Conservation (phyloP, 1,140 invertebrate species). For the Anoplolepis gracilipes region DNA sequence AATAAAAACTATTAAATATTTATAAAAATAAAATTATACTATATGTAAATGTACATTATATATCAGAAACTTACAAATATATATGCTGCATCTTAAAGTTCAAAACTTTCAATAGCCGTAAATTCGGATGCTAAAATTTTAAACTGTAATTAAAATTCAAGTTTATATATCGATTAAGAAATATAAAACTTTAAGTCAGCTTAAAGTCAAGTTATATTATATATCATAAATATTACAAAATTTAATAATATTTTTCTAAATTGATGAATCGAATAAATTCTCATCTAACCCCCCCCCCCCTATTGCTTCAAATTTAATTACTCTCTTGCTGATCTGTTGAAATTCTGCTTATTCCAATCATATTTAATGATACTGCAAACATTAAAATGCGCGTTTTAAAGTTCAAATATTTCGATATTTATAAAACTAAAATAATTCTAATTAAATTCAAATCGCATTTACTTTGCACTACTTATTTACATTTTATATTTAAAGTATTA, state of each 20-base stretch:
- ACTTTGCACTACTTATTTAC: background rate
- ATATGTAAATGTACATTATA: too few relatives aligned
- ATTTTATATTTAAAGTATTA: background rate
- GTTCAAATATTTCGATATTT: background rate
- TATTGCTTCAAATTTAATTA: background rate
- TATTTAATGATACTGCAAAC: slow-evolving; percentile 4
- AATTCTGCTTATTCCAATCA: background rate
- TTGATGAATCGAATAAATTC: too few relatives aligned
- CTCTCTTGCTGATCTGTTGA: background rate
- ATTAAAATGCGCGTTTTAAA: background rate
- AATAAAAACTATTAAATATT: background rate
- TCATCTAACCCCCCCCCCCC: too few relatives aligned
- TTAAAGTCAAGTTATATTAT: background rate
- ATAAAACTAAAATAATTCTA: background rate
- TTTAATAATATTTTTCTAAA: background rate
- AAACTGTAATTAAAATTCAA: background rate
- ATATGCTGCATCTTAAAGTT: background rate
- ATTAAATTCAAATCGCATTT: slow-evolving; percentile 4
- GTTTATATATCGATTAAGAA: background rate
- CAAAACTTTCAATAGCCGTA: background rate
- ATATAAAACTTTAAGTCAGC: background rate
- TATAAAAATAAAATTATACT: too few relatives aligned
- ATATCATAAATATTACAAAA: background rate
- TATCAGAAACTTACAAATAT: background rate
- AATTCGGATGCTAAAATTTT: background rate